Percentiles rank a stretch among this genome's conserved stretches.
These are phyloP conservation scores for Hemichromis elongatus DNA, from an alignment of 2,113 vertebrate genomes.

Conservation along the genomic window DNA sequence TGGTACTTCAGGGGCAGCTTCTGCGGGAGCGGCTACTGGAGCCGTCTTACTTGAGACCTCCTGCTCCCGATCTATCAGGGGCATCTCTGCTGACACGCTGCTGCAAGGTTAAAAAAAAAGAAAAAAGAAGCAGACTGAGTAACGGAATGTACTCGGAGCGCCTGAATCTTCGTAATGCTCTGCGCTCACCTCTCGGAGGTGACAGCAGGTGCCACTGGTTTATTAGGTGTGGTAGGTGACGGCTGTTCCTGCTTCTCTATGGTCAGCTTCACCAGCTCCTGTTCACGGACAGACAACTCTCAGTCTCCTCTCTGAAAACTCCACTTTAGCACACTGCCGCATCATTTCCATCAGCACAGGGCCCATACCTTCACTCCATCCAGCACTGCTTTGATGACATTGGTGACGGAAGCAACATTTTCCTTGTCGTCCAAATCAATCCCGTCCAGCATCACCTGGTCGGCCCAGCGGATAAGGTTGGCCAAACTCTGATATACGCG, in stretches of 20 bases:
- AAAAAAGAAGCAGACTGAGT: neutral
- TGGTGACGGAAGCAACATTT: conserved; percentile 85
- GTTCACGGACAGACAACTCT: neutral
- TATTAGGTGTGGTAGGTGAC: conserved; percentile 87
- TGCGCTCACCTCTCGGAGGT: conserved; percentile 81
- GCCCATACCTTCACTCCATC: conserved; percentile 93
- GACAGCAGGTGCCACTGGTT: conserved; percentile 79
- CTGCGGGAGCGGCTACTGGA: conserved; percentile 65
- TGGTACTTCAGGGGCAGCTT: conserved; percentile 73
- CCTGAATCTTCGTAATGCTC: neutral
- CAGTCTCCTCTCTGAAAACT: neutral
- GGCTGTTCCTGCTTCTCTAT: conserved; percentile 96
- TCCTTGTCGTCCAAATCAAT: conserved; percentile 95
- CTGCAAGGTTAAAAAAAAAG: neutral
- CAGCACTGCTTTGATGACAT: conserved; percentile 94
- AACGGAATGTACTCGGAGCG: neutral
- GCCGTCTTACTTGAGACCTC: conserved; percentile 84
- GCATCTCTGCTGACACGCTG: conserved; percentile 79
- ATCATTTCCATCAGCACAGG: neutral
- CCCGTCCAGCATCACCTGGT: conserved; percentile 96
- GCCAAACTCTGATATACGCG: conserved; percentile 95
- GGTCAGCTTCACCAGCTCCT: conserved; percentile 95
- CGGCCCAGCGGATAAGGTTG: conserved; percentile 97
- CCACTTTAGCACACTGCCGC: neutral
- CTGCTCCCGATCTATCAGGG: conserved; percentile 83